phyloP scores from a whole-genome alignment of 2,113 vertebrate genomes.

The Zosterops hypoxanthus region DNA sequence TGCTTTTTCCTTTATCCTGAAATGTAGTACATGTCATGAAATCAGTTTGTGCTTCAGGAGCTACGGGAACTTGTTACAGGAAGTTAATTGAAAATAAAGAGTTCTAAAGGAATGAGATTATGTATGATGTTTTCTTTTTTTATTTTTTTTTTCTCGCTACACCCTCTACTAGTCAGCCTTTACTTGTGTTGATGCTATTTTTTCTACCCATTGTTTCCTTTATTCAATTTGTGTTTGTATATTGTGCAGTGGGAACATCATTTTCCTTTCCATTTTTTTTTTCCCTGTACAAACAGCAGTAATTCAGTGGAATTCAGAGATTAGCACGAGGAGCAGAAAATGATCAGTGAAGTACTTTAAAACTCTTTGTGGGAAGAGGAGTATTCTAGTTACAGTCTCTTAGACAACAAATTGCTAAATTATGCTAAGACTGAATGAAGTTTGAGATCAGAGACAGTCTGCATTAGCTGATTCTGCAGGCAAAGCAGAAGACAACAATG shows the following conservation, averaged over 20 bases:
- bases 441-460: not conserved
- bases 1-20: not conserved
- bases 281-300: not conserved
- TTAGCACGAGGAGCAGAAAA: not conserved
- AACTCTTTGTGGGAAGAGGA: not conserved
- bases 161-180: not conserved
- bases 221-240: not conserved
- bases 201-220: not conserved
- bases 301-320: not conserved
- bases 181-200: not conserved
- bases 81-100: not conserved
- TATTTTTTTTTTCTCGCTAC: not conserved
- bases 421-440: not conserved
- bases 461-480: not conserved
- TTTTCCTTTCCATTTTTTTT: not conserved
- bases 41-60: not conserved
- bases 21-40: not conserved
- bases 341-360: not conserved
- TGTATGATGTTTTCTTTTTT: not conserved
- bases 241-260: not conserved
- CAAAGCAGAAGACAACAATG: not conserved
- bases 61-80: not conserved
- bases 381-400: not conserved
- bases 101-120: not conserved
- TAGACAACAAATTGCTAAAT: not conserved